Percentiles rank a stretch among this genome's conserved stretches.
These are phyloP conservation scores for Coilia nasus DNA, from an alignment of 2,797 vertebrate species.

Conservation along the genomic window DNA sequence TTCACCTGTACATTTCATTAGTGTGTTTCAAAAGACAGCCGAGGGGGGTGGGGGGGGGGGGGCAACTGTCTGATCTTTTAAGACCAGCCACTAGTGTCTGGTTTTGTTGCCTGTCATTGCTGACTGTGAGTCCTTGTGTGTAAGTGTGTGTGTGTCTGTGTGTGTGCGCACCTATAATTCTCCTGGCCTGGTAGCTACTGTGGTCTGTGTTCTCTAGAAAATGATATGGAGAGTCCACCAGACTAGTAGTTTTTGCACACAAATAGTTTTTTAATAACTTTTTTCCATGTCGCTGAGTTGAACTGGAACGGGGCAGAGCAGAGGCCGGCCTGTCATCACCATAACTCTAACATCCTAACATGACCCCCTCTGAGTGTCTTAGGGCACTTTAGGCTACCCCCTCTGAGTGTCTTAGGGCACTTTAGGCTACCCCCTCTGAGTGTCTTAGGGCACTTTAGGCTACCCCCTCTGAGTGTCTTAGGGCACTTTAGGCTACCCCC, in stretches of 20 bases:
- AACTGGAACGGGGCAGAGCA: not conserved
- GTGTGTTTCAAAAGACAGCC: not conserved
- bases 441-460: too few species aligned
- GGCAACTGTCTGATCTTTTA: not conserved
- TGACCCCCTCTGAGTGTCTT: too few species aligned
- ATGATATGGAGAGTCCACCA: not conserved
- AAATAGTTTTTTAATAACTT: not conserved
- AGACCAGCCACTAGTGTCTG: slow-evolving; percentile 12
- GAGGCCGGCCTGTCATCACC: not conserved
- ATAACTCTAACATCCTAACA: too few species aligned
- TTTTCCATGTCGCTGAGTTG: not conserved
- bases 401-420: too few species aligned
- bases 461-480: too few species aligned
- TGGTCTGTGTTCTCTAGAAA: not conserved
- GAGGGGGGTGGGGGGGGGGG: not conserved
- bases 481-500: too few species aligned
- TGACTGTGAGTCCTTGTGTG: not conserved
- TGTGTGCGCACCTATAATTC: not conserved
- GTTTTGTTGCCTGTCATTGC: slow-evolving; percentile 16
- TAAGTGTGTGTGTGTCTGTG: slow-evolving; percentile 16
- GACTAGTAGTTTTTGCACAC: not conserved
- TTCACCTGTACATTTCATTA: slow-evolving; percentile 34
- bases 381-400: too few species aligned
- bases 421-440: too few species aligned
- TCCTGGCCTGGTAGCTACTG: not conserved